phyloP scores from a whole-genome alignment of 2,888 invertebrate species.

The Bimastos eiseni region DNA sequence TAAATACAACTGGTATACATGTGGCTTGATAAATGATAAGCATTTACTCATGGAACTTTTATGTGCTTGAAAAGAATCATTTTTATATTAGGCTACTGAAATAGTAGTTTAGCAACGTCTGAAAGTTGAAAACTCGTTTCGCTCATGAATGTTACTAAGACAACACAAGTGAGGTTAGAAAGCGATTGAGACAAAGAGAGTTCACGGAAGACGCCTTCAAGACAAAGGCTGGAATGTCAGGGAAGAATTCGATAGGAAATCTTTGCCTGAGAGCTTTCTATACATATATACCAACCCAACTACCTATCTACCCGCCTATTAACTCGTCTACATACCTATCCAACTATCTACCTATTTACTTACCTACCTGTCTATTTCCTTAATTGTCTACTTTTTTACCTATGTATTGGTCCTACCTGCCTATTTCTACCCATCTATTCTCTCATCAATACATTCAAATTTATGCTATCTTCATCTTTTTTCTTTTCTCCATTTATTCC shows the following conservation, averaged over 20 bases:
- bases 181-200: background rate
- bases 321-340: no score
- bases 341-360: background rate
- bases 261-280: background rate
- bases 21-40: background rate
- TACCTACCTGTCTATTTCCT: background rate
- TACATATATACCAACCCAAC: background rate
- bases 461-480: no score
- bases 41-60: background rate
- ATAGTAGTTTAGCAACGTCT: background rate
- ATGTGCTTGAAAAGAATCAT: background rate
- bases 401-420: no score
- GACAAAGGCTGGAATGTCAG: background rate
- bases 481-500: no score
- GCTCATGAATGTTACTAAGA: background rate
- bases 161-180: background rate
- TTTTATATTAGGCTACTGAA: background rate
- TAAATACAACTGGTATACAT: background rate
- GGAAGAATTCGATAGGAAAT: background rate
- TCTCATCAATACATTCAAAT: no score
- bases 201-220: background rate
- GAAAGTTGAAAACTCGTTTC: background rate
- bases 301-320: no score
- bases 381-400: background rate
- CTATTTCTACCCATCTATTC: no score